Conservation (phyloP, 2,113 vertebrate species). For the Neolamprologus kungweensis region DNA sequence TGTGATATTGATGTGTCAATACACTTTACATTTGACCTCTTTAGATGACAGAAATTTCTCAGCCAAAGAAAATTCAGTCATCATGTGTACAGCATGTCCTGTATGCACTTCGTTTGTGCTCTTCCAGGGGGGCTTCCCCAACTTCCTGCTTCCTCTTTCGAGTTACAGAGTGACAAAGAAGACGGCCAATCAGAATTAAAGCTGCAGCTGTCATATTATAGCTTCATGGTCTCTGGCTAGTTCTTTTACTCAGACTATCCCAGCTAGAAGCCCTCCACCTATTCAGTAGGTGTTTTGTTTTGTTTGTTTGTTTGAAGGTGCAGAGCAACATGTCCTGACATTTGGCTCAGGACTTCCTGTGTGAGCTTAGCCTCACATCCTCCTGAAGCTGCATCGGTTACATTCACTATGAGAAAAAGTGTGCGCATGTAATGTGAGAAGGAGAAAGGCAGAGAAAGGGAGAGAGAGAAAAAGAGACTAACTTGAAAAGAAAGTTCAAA, state of each 20-base stretch:
- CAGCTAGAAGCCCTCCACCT: not conserved
- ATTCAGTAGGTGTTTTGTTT: not conserved
- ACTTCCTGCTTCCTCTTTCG: not conserved
- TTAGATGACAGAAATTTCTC: not conserved
- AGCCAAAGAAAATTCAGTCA: not conserved
- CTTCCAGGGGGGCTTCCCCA: not conserved
- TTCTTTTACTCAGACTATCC: not conserved
- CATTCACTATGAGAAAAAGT: not conserved
- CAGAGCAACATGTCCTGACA: slow-evolving; percentile 25
- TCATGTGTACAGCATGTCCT: not conserved
- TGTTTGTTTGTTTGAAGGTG: not conserved
- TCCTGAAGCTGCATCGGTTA: not conserved
- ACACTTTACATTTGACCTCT: not conserved
- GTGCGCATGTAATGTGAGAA: not conserved
- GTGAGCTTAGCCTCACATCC: slow-evolving; percentile 17
- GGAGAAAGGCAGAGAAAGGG: not conserved
- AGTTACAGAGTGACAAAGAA: not conserved
- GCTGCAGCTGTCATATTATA: not conserved
- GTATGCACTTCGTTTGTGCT: not conserved
- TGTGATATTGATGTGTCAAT: not conserved
- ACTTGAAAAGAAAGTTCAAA: not conserved
- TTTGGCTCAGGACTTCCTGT: slow-evolving; percentile 52
- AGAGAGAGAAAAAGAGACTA: not conserved
- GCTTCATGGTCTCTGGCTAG: not conserved
- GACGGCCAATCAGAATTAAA: not conserved